phyloP scores from a whole-genome alignment of 1,140 invertebrate species.

The Himalopsyche phryganea region DNA sequence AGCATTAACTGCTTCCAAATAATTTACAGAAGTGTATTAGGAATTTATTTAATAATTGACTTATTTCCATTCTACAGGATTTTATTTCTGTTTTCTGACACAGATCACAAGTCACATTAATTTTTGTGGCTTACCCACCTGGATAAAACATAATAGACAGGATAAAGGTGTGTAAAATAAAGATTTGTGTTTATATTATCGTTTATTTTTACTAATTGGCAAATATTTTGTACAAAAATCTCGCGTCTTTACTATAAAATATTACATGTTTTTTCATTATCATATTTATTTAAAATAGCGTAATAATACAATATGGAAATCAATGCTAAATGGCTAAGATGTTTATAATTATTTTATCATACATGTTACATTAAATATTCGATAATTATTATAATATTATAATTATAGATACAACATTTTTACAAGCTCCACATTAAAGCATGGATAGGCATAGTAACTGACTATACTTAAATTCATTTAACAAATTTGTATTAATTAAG shows the following conservation, averaged over 20 bases:
- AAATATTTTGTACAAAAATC: conserved; percentile 24
- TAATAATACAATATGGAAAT: not conserved
- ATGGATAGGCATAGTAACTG: not conserved
- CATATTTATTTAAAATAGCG: not conserved
- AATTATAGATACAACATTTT: conserved; percentile 12
- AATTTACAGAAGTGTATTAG: too few species aligned
- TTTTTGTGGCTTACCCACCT: too few species aligned
- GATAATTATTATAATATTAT: not conserved
- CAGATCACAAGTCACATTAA: too few species aligned
- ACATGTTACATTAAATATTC: not conserved
- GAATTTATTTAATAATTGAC: too few species aligned
- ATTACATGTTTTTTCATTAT: conserved; percentile 1
- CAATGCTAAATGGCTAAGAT: conserved; percentile 7
- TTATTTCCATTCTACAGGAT: too few species aligned
- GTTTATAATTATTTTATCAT: conserved; percentile 1
- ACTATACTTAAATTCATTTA: not conserved
- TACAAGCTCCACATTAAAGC: conserved; percentile 20
- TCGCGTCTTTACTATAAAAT: conserved; percentile 10
- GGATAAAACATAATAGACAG: too few species aligned
- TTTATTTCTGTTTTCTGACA: too few species aligned
- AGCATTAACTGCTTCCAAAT: too few species aligned
- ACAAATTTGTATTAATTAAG: too few species aligned
- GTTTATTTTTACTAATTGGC: conserved; percentile 20
- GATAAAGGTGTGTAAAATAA: too few species aligned
- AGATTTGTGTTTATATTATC: too few species aligned